A percentile compares a stretch with the other conserved stretches of the same genome.
These are phyloP conservation scores for Lycorma delicatula DNA, from an alignment of 1,140 invertebrate species.

Conservation along the genomic window DNA sequence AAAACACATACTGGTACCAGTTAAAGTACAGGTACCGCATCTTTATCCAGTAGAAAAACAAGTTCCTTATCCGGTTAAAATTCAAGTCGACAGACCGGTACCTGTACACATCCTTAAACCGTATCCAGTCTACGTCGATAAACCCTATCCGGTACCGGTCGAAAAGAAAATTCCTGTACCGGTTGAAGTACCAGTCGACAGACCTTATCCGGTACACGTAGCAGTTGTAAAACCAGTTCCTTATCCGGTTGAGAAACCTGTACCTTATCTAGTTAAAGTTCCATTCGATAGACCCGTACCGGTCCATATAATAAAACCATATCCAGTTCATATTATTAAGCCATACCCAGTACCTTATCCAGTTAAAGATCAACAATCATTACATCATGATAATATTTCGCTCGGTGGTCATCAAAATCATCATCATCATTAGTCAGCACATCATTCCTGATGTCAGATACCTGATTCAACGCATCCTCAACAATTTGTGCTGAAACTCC, in stretches of 20 bases:
- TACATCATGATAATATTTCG: too few species aligned
- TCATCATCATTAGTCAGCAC: too few species aligned
- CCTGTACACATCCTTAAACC: background rate
- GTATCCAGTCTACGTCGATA: too few species aligned
- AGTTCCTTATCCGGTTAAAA: background rate
- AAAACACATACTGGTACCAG: background rate
- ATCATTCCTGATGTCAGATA: too few species aligned
- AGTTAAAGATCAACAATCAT: too few species aligned
- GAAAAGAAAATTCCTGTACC: too few species aligned
- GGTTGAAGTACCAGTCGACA: too few species aligned
- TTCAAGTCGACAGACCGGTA: background rate
- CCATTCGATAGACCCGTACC: slow-evolving; percentile 42
- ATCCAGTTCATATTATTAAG: background rate
- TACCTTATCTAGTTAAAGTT: slow-evolving; percentile 20
- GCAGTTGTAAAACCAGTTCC: too few species aligned
- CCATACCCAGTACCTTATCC: background rate
- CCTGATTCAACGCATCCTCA: too few species aligned
- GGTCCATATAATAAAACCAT: slow-evolving; percentile 10
- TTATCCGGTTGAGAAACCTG: slow-evolving; percentile 32
- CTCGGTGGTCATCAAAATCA: too few species aligned
- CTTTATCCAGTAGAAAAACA: background rate
- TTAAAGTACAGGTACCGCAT: background rate
- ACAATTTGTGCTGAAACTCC: too few species aligned
- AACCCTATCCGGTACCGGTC: slow-evolving; percentile 56
- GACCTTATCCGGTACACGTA: slow-evolving; percentile 51